phyloP scores from a whole-genome alignment of 2,888 invertebrate genomes.

The Amphimallon solstitiale region DNA sequence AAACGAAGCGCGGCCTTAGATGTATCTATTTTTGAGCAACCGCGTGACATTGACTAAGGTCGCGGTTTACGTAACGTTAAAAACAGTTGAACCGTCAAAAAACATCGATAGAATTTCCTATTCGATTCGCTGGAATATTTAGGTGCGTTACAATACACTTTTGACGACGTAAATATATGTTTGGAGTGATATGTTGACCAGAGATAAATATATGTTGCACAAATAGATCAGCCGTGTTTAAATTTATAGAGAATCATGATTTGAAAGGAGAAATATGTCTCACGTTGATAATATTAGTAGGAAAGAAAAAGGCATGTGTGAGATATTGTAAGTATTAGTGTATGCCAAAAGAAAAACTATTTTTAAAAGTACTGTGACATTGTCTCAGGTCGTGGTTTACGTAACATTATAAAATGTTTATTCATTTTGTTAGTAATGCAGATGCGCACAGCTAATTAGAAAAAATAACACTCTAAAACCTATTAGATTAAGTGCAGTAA shows the following conservation, averaged over 20 bases:
- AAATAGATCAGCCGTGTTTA: neutral
- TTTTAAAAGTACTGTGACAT: neutral
- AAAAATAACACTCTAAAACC: no score
- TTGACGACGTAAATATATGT: neutral
- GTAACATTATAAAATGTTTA: neutral
- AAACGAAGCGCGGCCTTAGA: constrained; percentile 18
- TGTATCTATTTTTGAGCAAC: constrained; percentile 43
- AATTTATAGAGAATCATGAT: neutral
- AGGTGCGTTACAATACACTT: no score
- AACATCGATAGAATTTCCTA: constrained; percentile 31
- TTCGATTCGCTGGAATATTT: neutral
- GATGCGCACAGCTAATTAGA: no score
- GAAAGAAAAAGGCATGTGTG: no score
- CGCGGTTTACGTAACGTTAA: constrained; percentile 59
- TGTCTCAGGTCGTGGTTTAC: constrained; percentile 25
- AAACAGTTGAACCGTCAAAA: constrained; percentile 22
- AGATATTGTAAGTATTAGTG: neutral
- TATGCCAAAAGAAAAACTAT: constrained; percentile 3
- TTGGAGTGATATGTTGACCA: neutral
- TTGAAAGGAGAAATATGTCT: no score
- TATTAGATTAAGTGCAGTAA: no score
- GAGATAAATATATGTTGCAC: neutral
- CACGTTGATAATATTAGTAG: no score
- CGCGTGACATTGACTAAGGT: constrained; percentile 61
- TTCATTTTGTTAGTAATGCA: no score